phyloP scores from a whole-genome alignment of 2,797 vertebrate species.

The Labroides dimidiatus region DNA sequence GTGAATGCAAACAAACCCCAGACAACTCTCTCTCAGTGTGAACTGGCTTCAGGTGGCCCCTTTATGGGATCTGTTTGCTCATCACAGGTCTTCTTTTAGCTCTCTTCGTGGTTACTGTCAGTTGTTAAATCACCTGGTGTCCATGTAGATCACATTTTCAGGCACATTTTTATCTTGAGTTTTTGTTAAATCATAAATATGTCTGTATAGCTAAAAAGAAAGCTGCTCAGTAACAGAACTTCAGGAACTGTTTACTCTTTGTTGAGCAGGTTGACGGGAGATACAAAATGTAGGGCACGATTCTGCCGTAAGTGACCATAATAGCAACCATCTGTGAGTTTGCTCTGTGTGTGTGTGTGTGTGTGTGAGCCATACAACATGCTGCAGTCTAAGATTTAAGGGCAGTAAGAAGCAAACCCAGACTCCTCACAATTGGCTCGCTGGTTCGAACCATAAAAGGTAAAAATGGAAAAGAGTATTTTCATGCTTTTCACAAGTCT shows the following conservation, averaged over 20 bases:
- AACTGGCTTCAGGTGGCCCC: not conserved
- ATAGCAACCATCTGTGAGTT: constrained; percentile 83
- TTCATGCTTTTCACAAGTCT: constrained; percentile 24
- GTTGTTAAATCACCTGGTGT: too few species aligned
- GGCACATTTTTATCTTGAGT: too few species aligned
- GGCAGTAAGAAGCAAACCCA: constrained; percentile 61
- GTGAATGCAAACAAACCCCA: not conserved
- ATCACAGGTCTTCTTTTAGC: not conserved
- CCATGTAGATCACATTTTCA: not conserved
- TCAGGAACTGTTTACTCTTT: constrained; percentile 33
- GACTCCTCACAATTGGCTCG: constrained; percentile 46
- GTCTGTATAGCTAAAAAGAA: not conserved
- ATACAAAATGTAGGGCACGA: constrained; percentile 67
- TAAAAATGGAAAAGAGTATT: constrained; percentile 55
- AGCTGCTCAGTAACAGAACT: not conserved
- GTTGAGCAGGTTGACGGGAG: constrained; percentile 66
- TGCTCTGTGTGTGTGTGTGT: constrained; percentile 23
- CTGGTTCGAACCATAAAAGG: constrained; percentile 74
- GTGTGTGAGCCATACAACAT: constrained; percentile 41
- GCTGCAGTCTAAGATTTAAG: constrained; percentile 67
- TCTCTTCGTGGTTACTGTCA: not conserved
- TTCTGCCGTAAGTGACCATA: constrained; percentile 73
- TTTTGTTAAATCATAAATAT: constrained; percentile 7
- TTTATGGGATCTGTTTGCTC: not conserved
- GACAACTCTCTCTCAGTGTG: not conserved